A percentile compares a stretch with the other conserved stretches of the same genome.
phyloP scores from a whole-genome alignment of 2,797 vertebrate species.

The Phrynocephalus vlangalii region DNA sequence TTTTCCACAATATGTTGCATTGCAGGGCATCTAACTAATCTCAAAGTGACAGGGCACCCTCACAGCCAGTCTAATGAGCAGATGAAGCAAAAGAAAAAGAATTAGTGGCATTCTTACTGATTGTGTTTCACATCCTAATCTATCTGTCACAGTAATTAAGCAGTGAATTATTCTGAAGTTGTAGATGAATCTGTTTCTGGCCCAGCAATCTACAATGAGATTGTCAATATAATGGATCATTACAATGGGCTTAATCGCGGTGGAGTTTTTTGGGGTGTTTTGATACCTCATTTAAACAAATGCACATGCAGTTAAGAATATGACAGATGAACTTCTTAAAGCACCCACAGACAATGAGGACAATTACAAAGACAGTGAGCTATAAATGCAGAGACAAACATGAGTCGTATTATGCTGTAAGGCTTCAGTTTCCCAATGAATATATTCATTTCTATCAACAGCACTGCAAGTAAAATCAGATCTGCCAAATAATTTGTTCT shows the following conservation, averaged over 20 bases:
- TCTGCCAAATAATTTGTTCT: neutral
- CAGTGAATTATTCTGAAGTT: slow-evolving; percentile 38
- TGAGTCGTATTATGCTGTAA: slow-evolving; percentile 31
- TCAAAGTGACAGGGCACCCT: neutral
- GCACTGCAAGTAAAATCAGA: neutral
- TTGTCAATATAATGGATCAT: slow-evolving; percentile 25
- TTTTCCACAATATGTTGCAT: slow-evolving; percentile 35
- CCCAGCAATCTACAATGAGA: slow-evolving; percentile 45
- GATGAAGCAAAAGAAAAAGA: slow-evolving; percentile 24
- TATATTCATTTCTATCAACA: neutral
- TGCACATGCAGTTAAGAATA: slow-evolving; percentile 2
- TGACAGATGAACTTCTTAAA: neutral
- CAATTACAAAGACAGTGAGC: slow-evolving; percentile 30
- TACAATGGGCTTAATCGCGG: slow-evolving; percentile 35
- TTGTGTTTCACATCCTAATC: neutral
- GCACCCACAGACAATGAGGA: slow-evolving; percentile 8
- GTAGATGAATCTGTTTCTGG: slow-evolving; percentile 19
- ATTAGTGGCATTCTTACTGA: neutral
- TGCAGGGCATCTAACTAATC: slow-evolving; percentile 4
- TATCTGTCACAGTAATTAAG: slow-evolving; percentile 42
- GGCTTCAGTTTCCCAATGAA: neutral
- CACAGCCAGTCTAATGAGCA: slow-evolving; percentile 12
- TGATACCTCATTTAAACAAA: slow-evolving; percentile 31
- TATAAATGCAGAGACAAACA: neutral
- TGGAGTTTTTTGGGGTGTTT: slow-evolving; percentile 5